Percentiles rank a stretch among this genome's conserved stretches.
Evolutionary conservation across 2,113 vertebrate species (phyloP).

Genomic region (Phalacrocorax pelagicus): DNA sequence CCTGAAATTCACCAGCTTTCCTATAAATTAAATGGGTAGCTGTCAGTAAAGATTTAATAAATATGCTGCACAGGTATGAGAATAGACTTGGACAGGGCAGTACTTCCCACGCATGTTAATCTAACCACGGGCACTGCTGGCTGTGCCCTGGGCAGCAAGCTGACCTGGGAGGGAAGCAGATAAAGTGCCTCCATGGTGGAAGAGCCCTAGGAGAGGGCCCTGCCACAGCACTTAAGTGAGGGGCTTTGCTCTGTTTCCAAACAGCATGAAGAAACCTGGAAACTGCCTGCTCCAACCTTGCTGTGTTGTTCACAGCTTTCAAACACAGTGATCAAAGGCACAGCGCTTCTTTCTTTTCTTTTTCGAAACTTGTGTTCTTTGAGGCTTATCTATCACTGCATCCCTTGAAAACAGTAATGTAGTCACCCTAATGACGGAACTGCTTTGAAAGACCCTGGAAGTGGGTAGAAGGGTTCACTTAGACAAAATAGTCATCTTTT

Average conservation of each 20-base stretch:
- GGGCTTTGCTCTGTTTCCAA: neutral
- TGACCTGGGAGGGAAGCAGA: neutral
- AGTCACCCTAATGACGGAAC: neutral
- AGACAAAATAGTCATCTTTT: neutral
- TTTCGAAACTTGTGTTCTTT: neutral
- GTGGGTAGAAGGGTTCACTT: neutral
- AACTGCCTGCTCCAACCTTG: neutral
- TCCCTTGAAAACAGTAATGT: neutral
- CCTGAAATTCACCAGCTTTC: neutral
- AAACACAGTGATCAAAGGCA: neutral
- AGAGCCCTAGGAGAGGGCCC: neutral
- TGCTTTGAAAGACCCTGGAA: neutral
- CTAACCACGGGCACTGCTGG: neutral
- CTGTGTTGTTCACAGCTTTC: neutral
- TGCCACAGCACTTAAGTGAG: neutral
- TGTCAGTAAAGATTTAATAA: neutral
- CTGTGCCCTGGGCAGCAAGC: neutral
- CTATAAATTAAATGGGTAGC: too few relatives aligned
- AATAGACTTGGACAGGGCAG: neutral
- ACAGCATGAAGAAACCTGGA: neutral
- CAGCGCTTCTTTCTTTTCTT: neutral
- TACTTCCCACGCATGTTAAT: neutral
- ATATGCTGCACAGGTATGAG: neutral
- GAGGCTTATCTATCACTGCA: neutral
- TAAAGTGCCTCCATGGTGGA: neutral